Evolutionary conservation across 2,113 vertebrate genomes (phyloP).

Genomic region (Conger conger): DNA sequence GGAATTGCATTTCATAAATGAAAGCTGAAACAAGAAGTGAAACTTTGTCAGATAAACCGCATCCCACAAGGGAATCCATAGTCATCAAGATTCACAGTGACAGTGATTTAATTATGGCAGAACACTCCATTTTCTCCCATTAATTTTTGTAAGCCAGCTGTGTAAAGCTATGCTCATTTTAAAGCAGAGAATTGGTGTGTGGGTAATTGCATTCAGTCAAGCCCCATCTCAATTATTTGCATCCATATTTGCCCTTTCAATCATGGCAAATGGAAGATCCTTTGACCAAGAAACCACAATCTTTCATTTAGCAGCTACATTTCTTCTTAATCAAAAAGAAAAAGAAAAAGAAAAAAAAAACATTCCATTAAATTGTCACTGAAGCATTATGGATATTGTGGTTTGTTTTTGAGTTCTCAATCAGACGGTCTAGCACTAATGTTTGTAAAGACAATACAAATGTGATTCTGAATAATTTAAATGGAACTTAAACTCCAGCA

Average conservation of each 20-base stretch:
- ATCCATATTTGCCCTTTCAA: neutral
- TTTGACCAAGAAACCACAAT: neutral
- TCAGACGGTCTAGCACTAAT: too few species aligned
- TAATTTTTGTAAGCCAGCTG: neutral
- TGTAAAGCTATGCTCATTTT: neutral
- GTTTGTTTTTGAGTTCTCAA: too few species aligned
- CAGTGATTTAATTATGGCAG: slow-evolving; percentile 23
- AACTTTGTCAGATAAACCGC: neutral
- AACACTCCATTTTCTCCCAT: neutral
- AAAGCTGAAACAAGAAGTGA: neutral
- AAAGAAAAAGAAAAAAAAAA: too few species aligned
- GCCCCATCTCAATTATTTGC: neutral
- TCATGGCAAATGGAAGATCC: too few species aligned
- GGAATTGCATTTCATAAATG: neutral
- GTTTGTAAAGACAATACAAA: too few species aligned
- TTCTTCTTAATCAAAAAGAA: too few species aligned
- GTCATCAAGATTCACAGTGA: neutral
- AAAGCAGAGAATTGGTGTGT: neutral
- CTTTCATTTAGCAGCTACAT: neutral
- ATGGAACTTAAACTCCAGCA: too few species aligned
- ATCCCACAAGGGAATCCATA: neutral
- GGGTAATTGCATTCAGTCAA: neutral
- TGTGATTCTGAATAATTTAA: too few species aligned
- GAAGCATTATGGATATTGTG: too few species aligned
- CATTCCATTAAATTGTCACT: too few species aligned